Conservation (phyloP, 2,113 vertebrate species). For the Lagopus leucura region DNA sequence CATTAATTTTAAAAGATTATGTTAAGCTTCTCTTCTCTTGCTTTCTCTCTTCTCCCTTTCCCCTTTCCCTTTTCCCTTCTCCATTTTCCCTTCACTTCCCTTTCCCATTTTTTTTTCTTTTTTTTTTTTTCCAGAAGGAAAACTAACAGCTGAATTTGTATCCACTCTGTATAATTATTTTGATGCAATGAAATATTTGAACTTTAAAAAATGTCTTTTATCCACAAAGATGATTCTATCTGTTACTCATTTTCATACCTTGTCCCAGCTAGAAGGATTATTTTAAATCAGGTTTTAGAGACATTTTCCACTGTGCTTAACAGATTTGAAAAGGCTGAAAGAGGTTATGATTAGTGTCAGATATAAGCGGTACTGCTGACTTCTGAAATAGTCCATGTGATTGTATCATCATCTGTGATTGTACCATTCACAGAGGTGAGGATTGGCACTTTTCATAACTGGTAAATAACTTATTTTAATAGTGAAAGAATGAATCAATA, state of each 20-base stretch:
- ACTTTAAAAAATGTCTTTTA: neutral
- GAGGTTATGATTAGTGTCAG: neutral
- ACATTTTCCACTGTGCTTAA: neutral
- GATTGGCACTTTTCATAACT: constrained; percentile 7
- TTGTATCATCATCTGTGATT: neutral
- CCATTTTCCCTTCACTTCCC: neutral
- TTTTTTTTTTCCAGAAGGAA: neutral
- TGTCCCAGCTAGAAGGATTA: neutral
- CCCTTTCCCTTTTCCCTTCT: neutral
- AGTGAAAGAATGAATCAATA: constrained; percentile 19
- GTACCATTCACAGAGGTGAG: neutral
- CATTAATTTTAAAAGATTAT: neutral
- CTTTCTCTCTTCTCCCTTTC: neutral
- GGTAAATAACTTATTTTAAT: constrained; percentile 26
- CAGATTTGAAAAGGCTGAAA: neutral
- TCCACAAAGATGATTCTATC: neutral
- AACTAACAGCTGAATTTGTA: neutral
- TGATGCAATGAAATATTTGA: neutral
- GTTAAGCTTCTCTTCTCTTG: neutral
- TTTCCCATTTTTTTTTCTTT: neutral
- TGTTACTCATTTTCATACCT: neutral
- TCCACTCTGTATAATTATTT: neutral
- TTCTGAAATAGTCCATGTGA: neutral
- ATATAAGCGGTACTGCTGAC: neutral
- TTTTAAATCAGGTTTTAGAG: neutral